Conservation (phyloP, 1,140 invertebrate species). For the Potamilus streckersoni region DNA sequence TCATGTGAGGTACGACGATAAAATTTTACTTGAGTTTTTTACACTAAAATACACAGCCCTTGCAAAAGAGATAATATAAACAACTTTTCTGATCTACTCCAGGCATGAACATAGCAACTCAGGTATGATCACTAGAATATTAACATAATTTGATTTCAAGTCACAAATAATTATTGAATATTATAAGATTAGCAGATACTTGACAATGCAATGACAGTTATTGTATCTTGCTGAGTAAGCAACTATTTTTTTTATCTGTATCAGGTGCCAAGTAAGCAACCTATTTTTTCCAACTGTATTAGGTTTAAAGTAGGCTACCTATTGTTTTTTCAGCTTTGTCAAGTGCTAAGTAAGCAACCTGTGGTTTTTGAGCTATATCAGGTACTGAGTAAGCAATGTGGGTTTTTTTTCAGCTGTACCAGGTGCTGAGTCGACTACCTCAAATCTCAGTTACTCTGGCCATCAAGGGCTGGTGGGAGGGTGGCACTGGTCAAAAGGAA, state of each 20-base stretch:
- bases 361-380: conserved; percentile 50
- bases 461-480: conserved; percentile 69
- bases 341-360: conserved; percentile 35
- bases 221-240: background rate
- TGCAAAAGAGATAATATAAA: too few relatives aligned
- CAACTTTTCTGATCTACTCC: too few relatives aligned
- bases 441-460: conserved; percentile 65
- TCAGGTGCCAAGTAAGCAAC: conserved; percentile 54
- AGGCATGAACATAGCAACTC: too few relatives aligned
- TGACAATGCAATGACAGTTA: background rate
- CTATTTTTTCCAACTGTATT: conserved; percentile 53
- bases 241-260: conserved; percentile 47
- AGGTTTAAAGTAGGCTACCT: conserved; percentile 57
- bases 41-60: too few relatives aligned
- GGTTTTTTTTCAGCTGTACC: conserved; percentile 51
- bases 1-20: too few relatives aligned
- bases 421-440: conserved; percentile 58
- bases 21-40: too few relatives aligned
- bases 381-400: conserved; percentile 32
- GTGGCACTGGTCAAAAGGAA: conserved; percentile 50
- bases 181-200: background rate
- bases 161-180: background rate
- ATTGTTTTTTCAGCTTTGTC: conserved; percentile 49
- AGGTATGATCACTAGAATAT: too few relatives aligned
- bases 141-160: background rate